Conservation (phyloP, 2,888 invertebrate species). For the Eupithecia inturbata region DNA sequence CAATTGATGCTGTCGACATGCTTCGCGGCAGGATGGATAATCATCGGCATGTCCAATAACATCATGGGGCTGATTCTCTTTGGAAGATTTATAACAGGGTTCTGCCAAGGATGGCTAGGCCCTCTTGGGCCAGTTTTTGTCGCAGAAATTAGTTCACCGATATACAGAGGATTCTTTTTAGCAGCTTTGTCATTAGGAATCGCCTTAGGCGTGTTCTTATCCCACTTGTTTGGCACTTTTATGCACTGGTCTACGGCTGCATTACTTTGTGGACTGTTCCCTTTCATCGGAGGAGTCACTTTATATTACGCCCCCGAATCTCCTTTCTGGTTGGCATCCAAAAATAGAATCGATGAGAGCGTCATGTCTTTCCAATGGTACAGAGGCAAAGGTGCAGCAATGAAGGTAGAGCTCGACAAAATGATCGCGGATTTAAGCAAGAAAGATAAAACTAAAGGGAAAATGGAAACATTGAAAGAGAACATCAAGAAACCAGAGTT, state of each 20-base stretch:
- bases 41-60: constrained; percentile 81
- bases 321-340: constrained; percentile 87
- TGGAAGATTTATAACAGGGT: constrained; percentile 84
- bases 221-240: constrained; percentile 87
- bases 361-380: constrained; percentile 85
- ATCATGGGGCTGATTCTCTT: constrained; percentile 73
- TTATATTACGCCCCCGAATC: constrained; percentile 87
- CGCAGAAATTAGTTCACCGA: constrained; percentile 85
- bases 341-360: constrained; percentile 84
- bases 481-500: constrained; percentile 83
- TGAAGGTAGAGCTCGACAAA: constrained; percentile 78
- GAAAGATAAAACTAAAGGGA: constrained; percentile 62
- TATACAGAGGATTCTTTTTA: constrained; percentile 85
- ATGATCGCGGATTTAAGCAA: constrained; percentile 74
- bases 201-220: constrained; percentile 86
- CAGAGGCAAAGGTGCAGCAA: constrained; percentile 79
- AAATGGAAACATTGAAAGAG: constrained; percentile 63
- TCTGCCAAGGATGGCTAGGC: constrained; percentile 84
- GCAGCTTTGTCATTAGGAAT: constrained; percentile 86
- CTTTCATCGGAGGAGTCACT: constrained; percentile 79
- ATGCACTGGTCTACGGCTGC: constrained; percentile 85
- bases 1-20: constrained; percentile 81
- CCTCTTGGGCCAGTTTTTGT: constrained; percentile 84
- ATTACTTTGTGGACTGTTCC: constrained; percentile 81
- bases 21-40: constrained; percentile 84